Evolutionary conservation across 2,888 invertebrate species (phyloP), one percentile per base, ranked within the genome.

Genomic region (Mesodorylaimus sp.): DNA sequence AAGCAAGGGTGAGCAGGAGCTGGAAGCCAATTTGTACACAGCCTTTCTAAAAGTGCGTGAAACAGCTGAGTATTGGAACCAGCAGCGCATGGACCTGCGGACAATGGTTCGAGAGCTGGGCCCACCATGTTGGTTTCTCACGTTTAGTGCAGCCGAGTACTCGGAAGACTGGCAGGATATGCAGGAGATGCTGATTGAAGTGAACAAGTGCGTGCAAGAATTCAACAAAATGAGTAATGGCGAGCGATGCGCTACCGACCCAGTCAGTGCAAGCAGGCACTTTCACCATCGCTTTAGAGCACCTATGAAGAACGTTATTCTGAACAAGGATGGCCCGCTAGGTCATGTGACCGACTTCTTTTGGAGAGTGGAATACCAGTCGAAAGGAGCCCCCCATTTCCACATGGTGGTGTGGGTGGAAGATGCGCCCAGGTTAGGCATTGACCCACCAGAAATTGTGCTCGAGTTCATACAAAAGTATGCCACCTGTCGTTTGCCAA

Each of bases 1-100:
- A n/a, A n/a, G n/a, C n/a, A n/a, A n/a, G n/a, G n/a, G n/a, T n/a
- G 27, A 26, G 7, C 27, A 43, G 37, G 7, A 46, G 5, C 5
- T 46, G 36, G 46, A 46, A 41, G 38, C 46, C 5, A 46, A 38
- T 46, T 38, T 46, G 38, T 41, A 5, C 7, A 46, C 37, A 21
- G 3, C 37, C 23, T 38, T 46, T 46, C 21, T 23, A 7, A 37
- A 38, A 21, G 7, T 46, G 7, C n/a, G 23, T 42, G 46, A 36
- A 37, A 46, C 46, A n/a, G 24, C n/a, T 10, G 46, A 46, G 37
- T 46, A 46, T 38, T 46, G 37, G 46, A 5, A 25, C 5, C 37
- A 19, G 7, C 23, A 23, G 5, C 7, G 21, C 23, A 38, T 5
- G 3, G 46, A 46, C 37, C 23, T 46, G 5, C 5, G 23, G 21